Evolutionary conservation across 2,113 vertebrate species (phyloP), one percentile per base, ranked within the genome.

Genomic region (Vireo altiloquus): DNA sequence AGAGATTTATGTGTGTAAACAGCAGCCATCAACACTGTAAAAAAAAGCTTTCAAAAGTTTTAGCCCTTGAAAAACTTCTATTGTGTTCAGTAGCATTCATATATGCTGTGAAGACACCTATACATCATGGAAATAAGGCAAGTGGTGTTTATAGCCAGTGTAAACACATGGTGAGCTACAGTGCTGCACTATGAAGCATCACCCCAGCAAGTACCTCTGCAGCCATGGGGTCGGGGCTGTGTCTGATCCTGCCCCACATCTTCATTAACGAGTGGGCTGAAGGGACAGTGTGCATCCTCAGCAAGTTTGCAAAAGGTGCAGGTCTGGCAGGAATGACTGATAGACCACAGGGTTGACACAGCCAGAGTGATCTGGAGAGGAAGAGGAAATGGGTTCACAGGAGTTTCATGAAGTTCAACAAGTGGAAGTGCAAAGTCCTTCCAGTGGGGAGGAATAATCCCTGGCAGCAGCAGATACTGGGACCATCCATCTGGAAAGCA

Each of bases 161-260:
- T 37, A 84, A 90, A 75, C 25, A 9, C 7, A 28, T 11, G 8
- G 16, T 63, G 8, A 46, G 27, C n/a, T 25, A 6, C n/a, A 40
- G 16, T 25, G 5, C 31, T 35, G 11, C 7, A 3, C 6, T 24
- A 10, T 5, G 14, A 39, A 90, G 8, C 40, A 46, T 15, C 11
- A 33, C 15, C 8, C 28, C 39, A 30, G 31, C 13, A 66, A 37
- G 9, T 4, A 52, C 1, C 5, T 1, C 16, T 46, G 33, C 20
- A 69, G 8, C 30, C 20, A n/a, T 47, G 16, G 10, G 4, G 4
- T 59, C 24, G 4, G 12, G 57, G 28, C 28, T 46, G 6, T 28
- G 9, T 59, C 28, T 8, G 7, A 31, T 35, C 17, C 40, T 30
- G 4, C 12, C 66, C 49, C 53, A 14, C 0, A 0, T 31, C 31